A percentile compares a stretch with the other conserved stretches of the same genome.
phyloP scores from a whole-genome alignment of 2,113 vertebrate species.

The Dromiciops gliroides region DNA sequence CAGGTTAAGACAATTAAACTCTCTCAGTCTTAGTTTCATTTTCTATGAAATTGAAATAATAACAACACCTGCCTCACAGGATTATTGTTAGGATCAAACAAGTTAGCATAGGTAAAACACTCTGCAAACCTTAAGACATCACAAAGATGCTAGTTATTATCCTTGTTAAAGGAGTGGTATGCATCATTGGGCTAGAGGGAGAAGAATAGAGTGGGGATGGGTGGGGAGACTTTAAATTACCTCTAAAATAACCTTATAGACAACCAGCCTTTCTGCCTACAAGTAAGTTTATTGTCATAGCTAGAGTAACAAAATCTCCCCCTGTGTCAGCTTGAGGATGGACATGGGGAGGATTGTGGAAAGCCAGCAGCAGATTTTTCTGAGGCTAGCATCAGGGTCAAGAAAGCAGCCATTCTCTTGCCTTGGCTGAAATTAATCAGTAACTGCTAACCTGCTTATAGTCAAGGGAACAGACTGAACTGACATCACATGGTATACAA shows the following conservation, averaged over 20 bases:
- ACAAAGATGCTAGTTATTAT: neutral
- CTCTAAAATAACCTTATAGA: neutral
- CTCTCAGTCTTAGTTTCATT: neutral
- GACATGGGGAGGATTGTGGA: neutral
- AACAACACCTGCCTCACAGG: neutral
- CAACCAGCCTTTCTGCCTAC: neutral
- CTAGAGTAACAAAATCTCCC: neutral
- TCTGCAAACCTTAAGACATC: neutral
- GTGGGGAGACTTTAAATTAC: neutral
- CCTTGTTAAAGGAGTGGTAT: neutral
- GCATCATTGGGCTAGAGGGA: neutral
- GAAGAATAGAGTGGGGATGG: neutral
- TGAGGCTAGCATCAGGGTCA: slow-evolving; percentile 23
- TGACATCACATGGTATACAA: slow-evolving; percentile 76
- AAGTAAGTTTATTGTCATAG: neutral
- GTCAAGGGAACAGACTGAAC: slow-evolving; percentile 76
- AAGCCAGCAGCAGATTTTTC: neutral
- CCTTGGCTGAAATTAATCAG: slow-evolving; percentile 76
- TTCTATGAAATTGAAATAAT: neutral
- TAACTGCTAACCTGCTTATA: slow-evolving; percentile 75
- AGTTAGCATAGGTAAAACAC: neutral
- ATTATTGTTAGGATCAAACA: neutral
- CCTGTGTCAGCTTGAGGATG: neutral
- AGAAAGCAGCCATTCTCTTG: slow-evolving; percentile 76
- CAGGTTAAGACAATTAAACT: neutral